Evolutionary conservation across 2,113 vertebrate genomes (phyloP).

Genomic region (Opisthocomus hoazin): DNA sequence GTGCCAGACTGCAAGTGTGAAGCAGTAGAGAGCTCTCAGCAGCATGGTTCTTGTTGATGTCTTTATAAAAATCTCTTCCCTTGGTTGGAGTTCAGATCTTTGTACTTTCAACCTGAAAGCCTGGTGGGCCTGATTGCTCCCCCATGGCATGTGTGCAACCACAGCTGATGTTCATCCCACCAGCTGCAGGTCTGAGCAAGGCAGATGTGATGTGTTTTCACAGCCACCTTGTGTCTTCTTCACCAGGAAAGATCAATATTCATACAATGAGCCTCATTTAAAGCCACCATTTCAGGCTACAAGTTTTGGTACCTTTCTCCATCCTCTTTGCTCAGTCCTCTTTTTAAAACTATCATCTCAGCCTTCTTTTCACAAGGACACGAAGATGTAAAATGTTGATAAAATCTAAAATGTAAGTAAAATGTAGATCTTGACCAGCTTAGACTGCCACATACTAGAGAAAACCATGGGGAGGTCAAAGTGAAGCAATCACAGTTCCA

Average conservation of each 20-base stretch:
- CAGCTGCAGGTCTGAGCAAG: not conserved
- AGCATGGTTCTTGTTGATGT: not conserved
- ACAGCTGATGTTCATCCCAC: not conserved
- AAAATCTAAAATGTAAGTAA: not conserved
- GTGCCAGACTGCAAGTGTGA: not conserved
- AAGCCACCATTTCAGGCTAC: not conserved
- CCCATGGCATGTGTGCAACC: not conserved
- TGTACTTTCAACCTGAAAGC: not conserved
- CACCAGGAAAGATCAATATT: not conserved
- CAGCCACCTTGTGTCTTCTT: not conserved
- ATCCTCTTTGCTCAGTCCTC: not conserved
- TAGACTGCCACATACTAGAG: not conserved
- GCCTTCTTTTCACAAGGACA: not conserved
- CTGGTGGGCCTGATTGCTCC: not conserved
- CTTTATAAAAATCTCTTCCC: not conserved
- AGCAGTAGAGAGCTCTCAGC: not conserved
- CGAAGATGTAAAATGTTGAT: not conserved
- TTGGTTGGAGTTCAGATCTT: not conserved
- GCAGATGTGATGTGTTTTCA: not conserved
- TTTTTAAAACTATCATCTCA: not conserved
- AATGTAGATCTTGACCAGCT: not conserved
- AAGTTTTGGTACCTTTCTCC: not conserved
- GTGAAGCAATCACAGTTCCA: not conserved
- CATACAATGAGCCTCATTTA: not conserved
- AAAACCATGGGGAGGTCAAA: constrained; percentile 29